phyloP scores from a whole-genome alignment of 2,113 vertebrate species.

The Ascaphus truei region DNA sequence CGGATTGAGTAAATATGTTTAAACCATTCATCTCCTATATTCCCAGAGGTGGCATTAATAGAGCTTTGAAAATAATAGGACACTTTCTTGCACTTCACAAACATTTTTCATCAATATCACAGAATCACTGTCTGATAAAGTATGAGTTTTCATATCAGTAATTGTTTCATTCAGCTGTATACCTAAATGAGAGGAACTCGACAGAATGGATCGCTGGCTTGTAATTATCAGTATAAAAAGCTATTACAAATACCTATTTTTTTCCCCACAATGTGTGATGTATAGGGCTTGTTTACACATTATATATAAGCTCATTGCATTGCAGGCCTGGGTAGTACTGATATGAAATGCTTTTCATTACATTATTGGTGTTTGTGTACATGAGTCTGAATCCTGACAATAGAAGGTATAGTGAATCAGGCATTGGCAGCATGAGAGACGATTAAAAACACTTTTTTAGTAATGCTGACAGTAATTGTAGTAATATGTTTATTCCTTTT shows the following conservation, averaged over 20 bases:
- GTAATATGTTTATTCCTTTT: too few species aligned
- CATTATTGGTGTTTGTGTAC: neutral
- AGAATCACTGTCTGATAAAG: neutral
- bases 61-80: too few species aligned
- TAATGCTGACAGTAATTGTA: neutral
- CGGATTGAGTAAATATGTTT: too few species aligned
- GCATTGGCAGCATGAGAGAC: neutral
- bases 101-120: neutral
- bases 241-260: slow-evolving; percentile 43
- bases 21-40: too few species aligned
- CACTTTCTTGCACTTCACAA: too few species aligned
- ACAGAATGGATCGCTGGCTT: slow-evolving; percentile 17
- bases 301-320: slow-evolving; percentile 32
- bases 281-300: slow-evolving; percentile 36
- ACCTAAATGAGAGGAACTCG: neutral
- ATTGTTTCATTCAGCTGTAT: slow-evolving; percentile 9
- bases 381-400: neutral
- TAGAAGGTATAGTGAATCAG: neutral
- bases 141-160: neutral
- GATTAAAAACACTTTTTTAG: neutral
- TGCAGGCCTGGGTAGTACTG: slow-evolving; percentile 43
- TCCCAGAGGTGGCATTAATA: too few species aligned
- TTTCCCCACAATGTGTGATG: slow-evolving; percentile 31
- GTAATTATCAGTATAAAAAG: slow-evolving; percentile 33
- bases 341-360: slow-evolving; percentile 40